Base-by-base conservation (phyloP, 2,797 vertebrate species). In the Mionectes olivaceus region DNA sequence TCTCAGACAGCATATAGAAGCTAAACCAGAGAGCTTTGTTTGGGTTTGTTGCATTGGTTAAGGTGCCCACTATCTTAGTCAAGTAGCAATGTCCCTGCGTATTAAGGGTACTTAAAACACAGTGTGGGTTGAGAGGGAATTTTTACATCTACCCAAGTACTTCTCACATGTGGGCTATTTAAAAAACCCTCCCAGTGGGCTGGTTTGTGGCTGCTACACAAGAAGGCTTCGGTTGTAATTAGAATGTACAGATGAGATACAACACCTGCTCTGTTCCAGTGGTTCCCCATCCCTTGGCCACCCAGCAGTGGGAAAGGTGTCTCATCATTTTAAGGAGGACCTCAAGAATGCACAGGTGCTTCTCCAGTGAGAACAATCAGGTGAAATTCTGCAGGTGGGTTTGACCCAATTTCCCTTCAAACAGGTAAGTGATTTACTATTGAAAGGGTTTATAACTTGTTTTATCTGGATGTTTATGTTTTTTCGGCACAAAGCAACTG, bases 111-210 rank as follows among this genome's bases (percentile, higher is more conserved):
- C 77, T 94, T 83, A 83, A 86, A 93, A 33, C 24, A 73, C 10
- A 43, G 16, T 19, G 7, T 25, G 76, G 65, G 11, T 57, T 32
- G 59, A 69, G 61, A 80, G 47, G 59, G 28, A 75, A 41, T 61
- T 87, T 93, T 89, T 85, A 65, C 80, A 55, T 90, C 65, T 88
- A 35, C 37, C 80, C 21, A 27, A 83, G 41, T 68, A 73, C 56
- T 89, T 47, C 77, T 90, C 41, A 59, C 30, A 53, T 27, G 55
- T 10, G 13, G 30, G 33, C 50, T 73, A 9, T 61, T 61, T 81
- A 88, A 65, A 92, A 39, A 52, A 13, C 11, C 23, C n/a, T 70
- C 49, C 44, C 61, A 64, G 91, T 33, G 60, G 68, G 23, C 75
- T 30, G 5, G 23, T 92, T 27, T 28, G 28, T 67, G 55, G 22